Conservation (phyloP, 2,888 invertebrate genomes). For the Furcula furcula region DNA sequence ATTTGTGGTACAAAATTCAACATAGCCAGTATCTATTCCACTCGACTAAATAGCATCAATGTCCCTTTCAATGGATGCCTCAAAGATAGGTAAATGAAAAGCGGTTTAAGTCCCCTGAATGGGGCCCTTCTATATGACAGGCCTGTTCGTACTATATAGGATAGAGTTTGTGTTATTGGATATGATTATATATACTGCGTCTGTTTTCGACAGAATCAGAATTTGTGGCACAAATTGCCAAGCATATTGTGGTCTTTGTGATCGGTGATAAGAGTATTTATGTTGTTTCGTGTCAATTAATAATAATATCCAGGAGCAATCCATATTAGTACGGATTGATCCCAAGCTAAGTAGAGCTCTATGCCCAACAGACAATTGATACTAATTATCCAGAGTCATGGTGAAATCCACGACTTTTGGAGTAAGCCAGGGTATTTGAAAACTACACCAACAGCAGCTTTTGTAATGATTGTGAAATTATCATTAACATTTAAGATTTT, state of each 20-base stretch:
- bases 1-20: constrained; percentile 45
- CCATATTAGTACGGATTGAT: no score
- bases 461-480: no score
- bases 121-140: constrained; percentile 59
- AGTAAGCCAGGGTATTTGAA: no score
- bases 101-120: constrained; percentile 62
- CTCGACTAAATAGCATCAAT: constrained; percentile 61
- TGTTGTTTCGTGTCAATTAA: no score
- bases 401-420: no score
- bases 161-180: constrained; percentile 68
- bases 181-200: constrained; percentile 49
- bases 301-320: no score
- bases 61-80: constrained; percentile 63
- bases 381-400: no score
- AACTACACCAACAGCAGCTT: no score
- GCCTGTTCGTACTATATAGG: constrained; percentile 57
- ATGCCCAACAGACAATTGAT: no score
- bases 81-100: constrained; percentile 69
- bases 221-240: constrained; percentile 34
- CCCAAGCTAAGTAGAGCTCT: no score
- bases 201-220: constrained; percentile 58
- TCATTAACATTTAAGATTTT: no score
- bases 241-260: constrained; percentile 4
- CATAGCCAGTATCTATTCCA: constrained; percentile 65
- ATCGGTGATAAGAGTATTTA: no score